Evolutionary conservation across 2,797 vertebrate species (phyloP), one percentile per base, ranked within the genome.

Genomic region (Galago senegalensis): DNA sequence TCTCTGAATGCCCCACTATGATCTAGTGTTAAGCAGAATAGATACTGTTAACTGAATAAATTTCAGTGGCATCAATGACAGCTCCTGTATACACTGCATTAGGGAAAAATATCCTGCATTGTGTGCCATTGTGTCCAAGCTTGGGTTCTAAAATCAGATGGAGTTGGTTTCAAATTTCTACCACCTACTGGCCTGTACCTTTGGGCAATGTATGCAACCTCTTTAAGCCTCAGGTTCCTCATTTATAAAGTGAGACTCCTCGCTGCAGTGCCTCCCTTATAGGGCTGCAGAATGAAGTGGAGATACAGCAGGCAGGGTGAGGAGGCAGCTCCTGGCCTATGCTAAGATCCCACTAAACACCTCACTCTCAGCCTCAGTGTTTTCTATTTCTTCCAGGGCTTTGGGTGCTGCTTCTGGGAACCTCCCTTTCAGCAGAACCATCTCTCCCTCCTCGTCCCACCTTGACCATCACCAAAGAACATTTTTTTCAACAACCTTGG

Each of bases 141-240:
- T 49, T 86, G 89, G 16, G 31, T 87, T 94, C 29, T 75, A 31
- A 91, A 88, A 93, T 43, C 49, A 93, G 21, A 76, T 31, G 91
- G 21, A 72, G n/a, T 89, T 77, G 61, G 73, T 89, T 97, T 95
- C 85, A 87, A 75, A 31, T 89, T 95, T 96, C 72, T 91, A 65
- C 91, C 73, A 83, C 31, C 18, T 84, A 37, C 29, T 82, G 72
- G 40, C 12, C 40, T 60, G 0, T 76, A 65, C 87, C 18, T 21
- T 29, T 76, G 40, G 60, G 25, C 18, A 75, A 65, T 60, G 75
- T 61, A 72, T 58, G 49, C 4, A 53, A 89, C 16, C 31, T 82
- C 80, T 70, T 72, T 81, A 84, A 75, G n/a, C n/a, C n/a, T 69
- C 31, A 31, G 65, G n/a, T 92, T 67, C 81, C 56, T 72, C 31